Conservation (phyloP, 2,113 vertebrate species). For the Platysteira castanea region DNA sequence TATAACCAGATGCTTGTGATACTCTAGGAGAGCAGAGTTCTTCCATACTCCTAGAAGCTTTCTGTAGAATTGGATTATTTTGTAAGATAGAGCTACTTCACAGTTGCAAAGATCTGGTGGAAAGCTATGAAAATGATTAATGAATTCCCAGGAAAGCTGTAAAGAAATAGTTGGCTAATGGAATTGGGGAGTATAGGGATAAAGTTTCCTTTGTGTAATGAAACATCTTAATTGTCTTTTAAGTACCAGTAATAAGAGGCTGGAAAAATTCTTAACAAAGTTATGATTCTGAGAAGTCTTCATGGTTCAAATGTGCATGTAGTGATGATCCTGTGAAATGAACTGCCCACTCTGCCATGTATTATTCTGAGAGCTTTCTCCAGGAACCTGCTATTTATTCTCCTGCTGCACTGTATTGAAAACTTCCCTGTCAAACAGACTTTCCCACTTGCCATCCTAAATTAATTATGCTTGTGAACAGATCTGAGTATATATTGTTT, state of each 20-base stretch:
- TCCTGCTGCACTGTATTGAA: not conserved
- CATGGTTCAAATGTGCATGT: rapidly evolving
- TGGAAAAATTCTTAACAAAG: not conserved
- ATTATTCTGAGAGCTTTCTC: not conserved
- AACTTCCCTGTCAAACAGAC: not conserved
- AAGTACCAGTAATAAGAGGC: not conserved
- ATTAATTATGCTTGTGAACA: not conserved
- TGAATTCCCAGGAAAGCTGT: not conserved
- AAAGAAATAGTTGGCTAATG: not conserved
- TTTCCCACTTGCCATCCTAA: not conserved
- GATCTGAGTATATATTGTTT: not conserved
- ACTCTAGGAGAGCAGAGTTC: not conserved
- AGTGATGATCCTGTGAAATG: not conserved
- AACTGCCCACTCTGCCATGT: not conserved
- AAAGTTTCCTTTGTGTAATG: not conserved
- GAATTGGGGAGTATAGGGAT: not conserved
- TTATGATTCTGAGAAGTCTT: not conserved
- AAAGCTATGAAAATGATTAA: not conserved
- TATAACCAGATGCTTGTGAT: not conserved
- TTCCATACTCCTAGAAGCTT: not conserved
- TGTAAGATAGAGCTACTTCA: not conserved
- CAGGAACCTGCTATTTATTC: not conserved
- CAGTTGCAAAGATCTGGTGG: not conserved
- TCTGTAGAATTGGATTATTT: not conserved
- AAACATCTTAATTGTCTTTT: not conserved